Evolutionary conservation across 2,797 vertebrate genomes (phyloP).

Genomic region (Neosilurus mollespiculum): DNA sequence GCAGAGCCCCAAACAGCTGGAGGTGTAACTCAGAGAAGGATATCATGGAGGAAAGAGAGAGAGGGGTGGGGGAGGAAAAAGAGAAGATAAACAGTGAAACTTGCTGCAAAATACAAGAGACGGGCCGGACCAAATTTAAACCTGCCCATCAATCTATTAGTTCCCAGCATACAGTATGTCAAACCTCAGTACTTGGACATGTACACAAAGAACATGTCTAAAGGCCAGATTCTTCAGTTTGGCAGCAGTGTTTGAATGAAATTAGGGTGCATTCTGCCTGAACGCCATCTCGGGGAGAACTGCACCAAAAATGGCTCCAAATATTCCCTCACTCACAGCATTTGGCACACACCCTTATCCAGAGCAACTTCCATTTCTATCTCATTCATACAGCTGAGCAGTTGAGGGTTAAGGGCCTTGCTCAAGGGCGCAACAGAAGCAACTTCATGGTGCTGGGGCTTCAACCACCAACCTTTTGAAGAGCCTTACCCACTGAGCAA

Average conservation of each 20-base stretch:
- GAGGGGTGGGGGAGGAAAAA: neutral
- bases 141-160: too few relatives aligned
- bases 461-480: too few relatives aligned
- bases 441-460: too few relatives aligned
- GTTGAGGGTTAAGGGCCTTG: too few relatives aligned
- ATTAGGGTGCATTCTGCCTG: neutral
- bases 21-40: neutral
- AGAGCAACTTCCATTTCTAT: too few relatives aligned
- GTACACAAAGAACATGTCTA: neutral
- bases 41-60: neutral
- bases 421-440: too few relatives aligned
- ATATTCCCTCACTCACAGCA: neutral
- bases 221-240: neutral
- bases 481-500: too few relatives aligned
- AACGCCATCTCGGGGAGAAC: neutral
- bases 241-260: neutral
- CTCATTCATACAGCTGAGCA: too few relatives aligned
- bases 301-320: neutral
- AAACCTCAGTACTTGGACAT: neutral
- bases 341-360: too few relatives aligned
- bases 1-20: slow-evolving; percentile 86
- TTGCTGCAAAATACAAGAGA: neutral
- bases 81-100: neutral
- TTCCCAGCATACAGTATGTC: neutral
- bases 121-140: neutral